A percentile compares a stretch with the other conserved stretches of the same genome.
Conservation (phyloP, 2,888 invertebrate genomes). For the Callyntrura guangdongensis region DNA sequence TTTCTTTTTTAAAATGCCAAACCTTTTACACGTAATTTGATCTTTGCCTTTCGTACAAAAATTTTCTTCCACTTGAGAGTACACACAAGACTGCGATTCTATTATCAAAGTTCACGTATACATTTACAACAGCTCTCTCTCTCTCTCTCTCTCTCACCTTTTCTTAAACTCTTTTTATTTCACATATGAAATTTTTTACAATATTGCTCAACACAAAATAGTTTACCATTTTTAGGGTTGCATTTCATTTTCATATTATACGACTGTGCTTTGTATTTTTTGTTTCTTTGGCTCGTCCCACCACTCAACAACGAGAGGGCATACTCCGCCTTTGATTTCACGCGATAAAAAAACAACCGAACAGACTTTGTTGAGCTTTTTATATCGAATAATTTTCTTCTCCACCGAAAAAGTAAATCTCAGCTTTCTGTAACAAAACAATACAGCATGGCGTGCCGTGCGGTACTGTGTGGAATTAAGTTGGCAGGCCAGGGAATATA, state of each 20-base stretch:
- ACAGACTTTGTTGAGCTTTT: conserved; percentile 39
- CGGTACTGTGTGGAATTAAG: conserved; percentile 27
- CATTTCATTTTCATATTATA: neutral
- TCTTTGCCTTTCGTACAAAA: conserved; percentile 33
- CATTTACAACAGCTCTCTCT: too few species aligned
- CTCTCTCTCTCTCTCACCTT: conserved; percentile 42
- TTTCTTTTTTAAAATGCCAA: conserved; percentile 37
- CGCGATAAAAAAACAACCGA: conserved; percentile 52
- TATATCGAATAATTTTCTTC: conserved; percentile 22
- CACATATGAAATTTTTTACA: too few species aligned
- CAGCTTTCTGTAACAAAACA: conserved; percentile 42
- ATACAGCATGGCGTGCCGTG: neutral
- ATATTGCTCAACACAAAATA: too few species aligned
- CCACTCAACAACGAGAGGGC: neutral
- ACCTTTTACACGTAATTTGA: conserved; percentile 18
- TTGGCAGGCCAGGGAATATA: too few species aligned
- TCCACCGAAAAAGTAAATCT: conserved; percentile 20
- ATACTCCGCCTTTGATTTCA: conserved; percentile 56
- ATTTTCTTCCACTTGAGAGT: conserved; percentile 10
- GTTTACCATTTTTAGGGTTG: conserved; percentile 39
- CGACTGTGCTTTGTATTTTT: neutral
- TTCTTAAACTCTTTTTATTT: conserved; percentile 48
- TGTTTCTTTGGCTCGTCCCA: conserved; percentile 12
- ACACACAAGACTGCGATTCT: neutral
- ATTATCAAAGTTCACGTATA: too few species aligned